Evolutionary conservation across 2,113 vertebrate genomes (phyloP).

Genomic region (Onychostoma macrolepis): DNA sequence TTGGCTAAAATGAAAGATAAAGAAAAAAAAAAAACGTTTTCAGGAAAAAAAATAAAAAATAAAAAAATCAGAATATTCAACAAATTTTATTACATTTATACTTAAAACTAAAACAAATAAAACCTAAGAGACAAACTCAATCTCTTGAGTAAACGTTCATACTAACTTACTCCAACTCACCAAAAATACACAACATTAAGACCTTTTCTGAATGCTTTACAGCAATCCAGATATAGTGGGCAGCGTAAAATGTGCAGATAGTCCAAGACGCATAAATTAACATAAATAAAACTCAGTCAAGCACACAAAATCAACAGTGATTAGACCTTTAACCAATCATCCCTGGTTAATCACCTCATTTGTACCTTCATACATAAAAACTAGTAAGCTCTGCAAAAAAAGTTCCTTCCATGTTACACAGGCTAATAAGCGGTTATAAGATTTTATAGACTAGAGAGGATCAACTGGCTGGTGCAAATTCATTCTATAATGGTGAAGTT

Average conservation of each 20-base stretch:
- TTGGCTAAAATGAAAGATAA: not conserved
- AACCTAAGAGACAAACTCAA: constrained; percentile 26
- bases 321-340: constrained; percentile 30
- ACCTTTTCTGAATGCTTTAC: constrained; percentile 21
- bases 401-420: not conserved
- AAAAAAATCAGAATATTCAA: constrained; percentile 29
- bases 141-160: not conserved
- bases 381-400: not conserved
- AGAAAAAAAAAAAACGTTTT: constrained; percentile 35
- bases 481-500: not conserved
- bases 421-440: not conserved
- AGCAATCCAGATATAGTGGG: constrained; percentile 47
- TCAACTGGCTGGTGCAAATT: constrained; percentile 15
- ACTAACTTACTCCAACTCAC: not conserved
- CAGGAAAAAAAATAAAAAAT: too few species aligned
- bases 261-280: constrained; percentile 72
- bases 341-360: constrained; percentile 41
- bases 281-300: constrained; percentile 68
- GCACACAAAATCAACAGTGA: constrained; percentile 41
- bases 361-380: constrained; percentile 50
- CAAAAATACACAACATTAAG: constrained; percentile 29
- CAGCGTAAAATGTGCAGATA: constrained; percentile 61
- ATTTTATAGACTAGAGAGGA: not conserved
- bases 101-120: constrained; percentile 54
- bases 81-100: constrained; percentile 48